Conservation (phyloP, 2,113 vertebrate species). For the Polypterus senegalus region DNA sequence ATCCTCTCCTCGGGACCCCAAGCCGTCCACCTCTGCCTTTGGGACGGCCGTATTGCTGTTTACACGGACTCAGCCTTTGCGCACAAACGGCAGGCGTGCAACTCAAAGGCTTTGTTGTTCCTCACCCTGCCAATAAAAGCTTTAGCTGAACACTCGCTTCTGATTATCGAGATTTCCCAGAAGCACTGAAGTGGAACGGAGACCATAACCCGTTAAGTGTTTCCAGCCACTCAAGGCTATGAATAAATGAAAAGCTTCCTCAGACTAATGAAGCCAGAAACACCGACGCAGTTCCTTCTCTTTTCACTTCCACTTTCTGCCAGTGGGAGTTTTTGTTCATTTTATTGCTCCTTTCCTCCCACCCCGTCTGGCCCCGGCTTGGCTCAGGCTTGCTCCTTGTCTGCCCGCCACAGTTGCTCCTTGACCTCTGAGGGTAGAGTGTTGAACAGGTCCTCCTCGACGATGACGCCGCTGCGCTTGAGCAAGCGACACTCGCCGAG, state of each 20-base stretch:
- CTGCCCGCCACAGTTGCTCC: conserved; percentile 79
- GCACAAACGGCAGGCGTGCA: too few species aligned
- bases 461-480: conserved; percentile 77
- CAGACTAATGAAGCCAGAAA: neutral
- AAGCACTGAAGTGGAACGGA: neutral
- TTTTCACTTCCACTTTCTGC: neutral
- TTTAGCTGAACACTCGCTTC: too few species aligned
- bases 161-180: too few species aligned
- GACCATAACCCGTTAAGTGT: neutral
- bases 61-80: too few species aligned
- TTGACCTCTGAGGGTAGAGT: conserved; percentile 84
- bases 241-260: neutral
- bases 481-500: conserved; percentile 80
- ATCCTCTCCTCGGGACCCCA: too few species aligned
- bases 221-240: neutral
- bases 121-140: too few species aligned
- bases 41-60: too few species aligned
- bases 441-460: conserved; percentile 91
- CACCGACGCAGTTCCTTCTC: too few species aligned
- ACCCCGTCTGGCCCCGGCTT: neutral
- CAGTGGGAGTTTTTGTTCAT: neutral
- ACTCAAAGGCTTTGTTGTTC: too few species aligned
- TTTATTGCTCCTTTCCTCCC: conserved; percentile 1
- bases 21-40: too few species aligned
- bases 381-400: conserved; percentile 81